These are phyloP conservation scores for Danio tinwini DNA, from an alignment of 2,797 vertebrate species.

Conservation along the genomic window DNA sequence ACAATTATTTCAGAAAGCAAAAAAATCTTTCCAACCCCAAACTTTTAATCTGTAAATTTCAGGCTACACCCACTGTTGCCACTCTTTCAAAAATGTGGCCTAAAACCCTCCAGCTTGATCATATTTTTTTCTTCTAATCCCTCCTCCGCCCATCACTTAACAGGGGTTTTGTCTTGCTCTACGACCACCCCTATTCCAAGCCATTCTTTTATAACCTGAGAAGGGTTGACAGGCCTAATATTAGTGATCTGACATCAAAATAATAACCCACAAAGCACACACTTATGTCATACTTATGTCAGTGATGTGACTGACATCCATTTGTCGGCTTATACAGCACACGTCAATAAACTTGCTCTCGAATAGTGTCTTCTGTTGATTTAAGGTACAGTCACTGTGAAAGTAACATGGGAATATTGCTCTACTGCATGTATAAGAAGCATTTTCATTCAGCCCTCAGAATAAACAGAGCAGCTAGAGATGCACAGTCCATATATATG, in stretches of 20 bases:
- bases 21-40: neutral
- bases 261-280: neutral
- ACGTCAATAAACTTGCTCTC: slow-evolving; percentile 13
- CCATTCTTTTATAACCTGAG: slow-evolving; percentile 26
- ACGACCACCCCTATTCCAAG: neutral
- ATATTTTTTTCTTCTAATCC: neutral
- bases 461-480: neutral
- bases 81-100: slow-evolving; percentile 1
- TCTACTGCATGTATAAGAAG: neutral
- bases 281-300: neutral
- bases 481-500: neutral
- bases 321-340: neutral
- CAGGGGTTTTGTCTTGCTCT: neutral
- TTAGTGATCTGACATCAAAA: slow-evolving; percentile 35
- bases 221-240: slow-evolving; percentile 27
- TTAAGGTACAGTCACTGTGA: neutral
- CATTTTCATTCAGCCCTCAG: neutral
- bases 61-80: neutral
- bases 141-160: slow-evolving; percentile 3
- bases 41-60: neutral
- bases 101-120: neutral
- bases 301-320: neutral
- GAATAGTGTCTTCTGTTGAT: neutral
- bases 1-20: neutral
- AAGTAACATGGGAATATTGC: neutral